Evolutionary conservation across 2,113 vertebrate genomes (phyloP), one percentile per base, ranked within the genome.

Genomic region (Talpa occidentalis): DNA sequence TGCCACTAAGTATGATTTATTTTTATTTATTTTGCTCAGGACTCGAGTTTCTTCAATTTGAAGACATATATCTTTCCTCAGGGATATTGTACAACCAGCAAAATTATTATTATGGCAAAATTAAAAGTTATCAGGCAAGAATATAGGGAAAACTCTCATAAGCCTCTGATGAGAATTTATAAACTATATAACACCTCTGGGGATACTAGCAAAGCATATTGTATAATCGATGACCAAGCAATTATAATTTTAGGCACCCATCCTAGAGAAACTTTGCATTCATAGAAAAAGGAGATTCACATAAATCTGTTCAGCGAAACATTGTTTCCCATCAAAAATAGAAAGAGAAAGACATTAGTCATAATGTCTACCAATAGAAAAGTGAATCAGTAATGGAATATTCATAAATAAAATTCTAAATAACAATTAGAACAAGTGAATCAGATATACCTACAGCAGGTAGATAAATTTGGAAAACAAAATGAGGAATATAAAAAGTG

Each of bases 31-130:
- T 94, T 78, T 92, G 24, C 56, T 87, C 64, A 97, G 97, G 93
- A 95, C 49, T 88, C 94, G 87, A 95, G 66, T 83, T 92, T 92
- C 92, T 87, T 96, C 96, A 84, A 10, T 78, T 30, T 88, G 97
- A 97, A 96, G 95, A 94, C 40, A 59, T 14, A 32, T 73, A 32
- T 69, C 77, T 93, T 95, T 91, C 95, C 93, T 67, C 93, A 86
- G 86, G 79, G 94, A 93, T 28, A 32, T 60, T 84, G 37, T 26
- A 81, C 35, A 60, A 62, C 85, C 76, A 80, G 47, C 52, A 60
- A 60, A 87, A 87, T n/a, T n/a, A n/a, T n/a, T n/a, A n/a, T n/a
- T n/a, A n/a, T 37, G 59, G 59, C 59, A 93, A 97, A 93, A 82
- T 42, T 37, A 88, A 83, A 93, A 91, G 64, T 89, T 49, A 73